These are phyloP conservation scores for Malurus elegans DNA, from an alignment of 2,113 vertebrate species.

Conservation along the genomic window DNA sequence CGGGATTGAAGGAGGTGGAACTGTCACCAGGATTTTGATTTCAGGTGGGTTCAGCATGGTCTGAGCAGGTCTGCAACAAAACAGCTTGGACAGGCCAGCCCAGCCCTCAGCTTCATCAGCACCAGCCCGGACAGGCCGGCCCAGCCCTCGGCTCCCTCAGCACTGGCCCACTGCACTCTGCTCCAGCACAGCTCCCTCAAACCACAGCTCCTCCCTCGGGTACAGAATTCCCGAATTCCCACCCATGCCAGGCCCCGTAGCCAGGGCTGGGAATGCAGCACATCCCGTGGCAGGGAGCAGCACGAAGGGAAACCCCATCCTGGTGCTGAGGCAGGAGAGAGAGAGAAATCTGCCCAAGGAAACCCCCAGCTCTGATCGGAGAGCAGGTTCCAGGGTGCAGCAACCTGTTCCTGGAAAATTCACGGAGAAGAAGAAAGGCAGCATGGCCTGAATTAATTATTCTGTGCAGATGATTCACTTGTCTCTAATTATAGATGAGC, in stretches of 20 bases:
- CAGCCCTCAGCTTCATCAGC: neutral
- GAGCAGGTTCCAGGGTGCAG: neutral
- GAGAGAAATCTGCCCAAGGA: neutral
- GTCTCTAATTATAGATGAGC: conserved; percentile 40
- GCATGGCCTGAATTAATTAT: neutral
- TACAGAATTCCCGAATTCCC: neutral
- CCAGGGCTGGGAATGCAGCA: neutral
- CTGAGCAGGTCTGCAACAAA: neutral
- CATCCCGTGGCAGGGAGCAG: fast-evolving
- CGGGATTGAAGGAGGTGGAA: neutral
- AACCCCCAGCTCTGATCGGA: neutral
- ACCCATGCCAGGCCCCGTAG: fast-evolving
- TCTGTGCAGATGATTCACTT: conserved; percentile 33
- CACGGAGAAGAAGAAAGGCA: neutral
- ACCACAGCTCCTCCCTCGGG: fast-evolving
- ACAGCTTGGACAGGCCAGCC: neutral
- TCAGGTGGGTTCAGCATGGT: neutral
- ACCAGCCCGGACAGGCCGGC: neutral
- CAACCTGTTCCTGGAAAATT: neutral
- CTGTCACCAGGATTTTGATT: neutral
- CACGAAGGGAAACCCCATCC: neutral
- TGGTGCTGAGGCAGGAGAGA: neutral
- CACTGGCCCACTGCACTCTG: neutral
- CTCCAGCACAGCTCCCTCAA: neutral
- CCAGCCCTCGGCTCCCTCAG: neutral